These are phyloP conservation scores for Leptestheria dahalacensis DNA, from an alignment of 1,140 invertebrate species.

Conservation along the genomic window DNA sequence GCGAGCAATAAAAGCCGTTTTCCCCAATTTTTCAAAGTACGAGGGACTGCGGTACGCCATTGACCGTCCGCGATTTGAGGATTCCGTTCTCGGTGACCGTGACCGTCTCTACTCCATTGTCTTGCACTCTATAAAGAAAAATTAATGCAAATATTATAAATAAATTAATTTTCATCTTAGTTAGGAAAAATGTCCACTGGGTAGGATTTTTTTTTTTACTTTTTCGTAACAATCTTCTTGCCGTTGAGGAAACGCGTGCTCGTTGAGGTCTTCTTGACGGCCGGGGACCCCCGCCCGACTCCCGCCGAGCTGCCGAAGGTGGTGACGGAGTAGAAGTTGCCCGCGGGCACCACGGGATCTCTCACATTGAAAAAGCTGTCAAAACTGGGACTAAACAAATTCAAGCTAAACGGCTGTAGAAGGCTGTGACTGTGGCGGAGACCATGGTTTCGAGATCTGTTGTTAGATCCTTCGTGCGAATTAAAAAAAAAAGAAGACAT, in stretches of 20 bases:
- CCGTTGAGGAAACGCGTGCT: conserved; percentile 88
- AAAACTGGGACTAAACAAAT: conserved; percentile 16
- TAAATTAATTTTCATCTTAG: neutral
- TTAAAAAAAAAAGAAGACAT: too few species aligned
- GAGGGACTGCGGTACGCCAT: conserved; percentile 74
- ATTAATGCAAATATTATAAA: conserved; percentile 17
- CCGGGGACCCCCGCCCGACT: conserved; percentile 33
- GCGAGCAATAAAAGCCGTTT: too few species aligned
- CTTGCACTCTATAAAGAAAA: conserved; percentile 54
- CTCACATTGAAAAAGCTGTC: conserved; percentile 26
- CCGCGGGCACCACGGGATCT: neutral
- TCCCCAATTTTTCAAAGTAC: conserved; percentile 32
- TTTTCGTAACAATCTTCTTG: conserved; percentile 93
- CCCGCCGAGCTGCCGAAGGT: conserved; percentile 29
- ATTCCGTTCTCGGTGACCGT: conserved; percentile 93
- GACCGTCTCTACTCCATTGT: conserved; percentile 90
- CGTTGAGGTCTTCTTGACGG: conserved; percentile 68
- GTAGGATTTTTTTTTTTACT: conserved; percentile 43
- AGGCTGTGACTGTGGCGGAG: neutral
- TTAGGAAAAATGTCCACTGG: too few species aligned
- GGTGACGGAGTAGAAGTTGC: conserved; percentile 22
- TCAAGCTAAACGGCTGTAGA: neutral
- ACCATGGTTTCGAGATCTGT: too few species aligned
- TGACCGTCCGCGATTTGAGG: conserved; percentile 87
- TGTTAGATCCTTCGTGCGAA: too few species aligned